Conservation (phyloP, 2,888 invertebrate genomes). For the Ecliptopera silaceata region DNA sequence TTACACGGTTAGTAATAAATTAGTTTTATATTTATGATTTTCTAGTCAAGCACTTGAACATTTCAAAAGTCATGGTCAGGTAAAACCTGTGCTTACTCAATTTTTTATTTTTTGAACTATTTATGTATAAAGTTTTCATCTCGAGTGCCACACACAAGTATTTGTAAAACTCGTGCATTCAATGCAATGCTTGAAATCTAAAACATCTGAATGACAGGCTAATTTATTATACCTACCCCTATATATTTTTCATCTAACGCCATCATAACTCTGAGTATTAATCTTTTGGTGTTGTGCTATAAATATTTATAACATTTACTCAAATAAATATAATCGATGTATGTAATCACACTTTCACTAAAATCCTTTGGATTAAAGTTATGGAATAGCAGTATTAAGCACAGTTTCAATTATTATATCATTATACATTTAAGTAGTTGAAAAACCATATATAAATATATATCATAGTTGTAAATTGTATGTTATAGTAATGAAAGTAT, state of each 20-base stretch:
- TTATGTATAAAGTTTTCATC: constrained; percentile 7
- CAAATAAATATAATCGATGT: neutral
- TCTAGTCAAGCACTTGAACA: constrained; percentile 9
- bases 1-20: neutral
- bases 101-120: constrained; percentile 6
- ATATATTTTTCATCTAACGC: neutral
- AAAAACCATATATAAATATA: neutral
- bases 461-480: constrained; percentile 5
- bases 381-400: constrained; percentile 10
- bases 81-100: constrained; percentile 3
- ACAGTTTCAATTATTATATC: constrained; percentile 10
- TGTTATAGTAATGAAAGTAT: constrained; percentile 7
- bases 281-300: neutral
- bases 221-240: neutral
- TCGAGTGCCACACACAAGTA: constrained; percentile 13
- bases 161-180: constrained; percentile 4
- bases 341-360: constrained; percentile 1
- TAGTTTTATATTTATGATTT: neutral
- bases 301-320: neutral
- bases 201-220: neutral
- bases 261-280: neutral
- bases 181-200: neutral
- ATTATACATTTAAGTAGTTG: neutral
- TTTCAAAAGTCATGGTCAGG: neutral
- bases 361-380: neutral